phyloP scores from a whole-genome alignment of 2,797 vertebrate species.

The Pelobates cultripes region DNA sequence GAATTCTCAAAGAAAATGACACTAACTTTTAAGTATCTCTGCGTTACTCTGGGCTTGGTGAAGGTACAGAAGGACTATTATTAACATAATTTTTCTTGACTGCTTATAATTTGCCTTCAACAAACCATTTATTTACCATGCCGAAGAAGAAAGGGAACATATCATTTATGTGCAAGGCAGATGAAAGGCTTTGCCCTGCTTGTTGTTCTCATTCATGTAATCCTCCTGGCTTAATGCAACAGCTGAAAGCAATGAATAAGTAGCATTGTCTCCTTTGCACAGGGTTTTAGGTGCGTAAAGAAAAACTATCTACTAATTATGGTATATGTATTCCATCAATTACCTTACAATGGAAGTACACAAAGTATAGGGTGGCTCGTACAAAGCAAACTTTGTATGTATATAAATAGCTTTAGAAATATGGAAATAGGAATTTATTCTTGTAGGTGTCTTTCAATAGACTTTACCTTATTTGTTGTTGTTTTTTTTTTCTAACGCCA shows the following conservation, averaged over 20 bases:
- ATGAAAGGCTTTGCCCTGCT: slow-evolving; percentile 24
- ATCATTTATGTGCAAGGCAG: slow-evolving; percentile 21
- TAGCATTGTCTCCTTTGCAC: slow-evolving; percentile 3
- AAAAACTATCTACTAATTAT: slow-evolving; percentile 31
- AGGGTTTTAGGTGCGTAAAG: slow-evolving; percentile 19
- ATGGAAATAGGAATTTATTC: no score
- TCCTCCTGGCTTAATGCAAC: slow-evolving; percentile 39
- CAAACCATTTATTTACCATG: slow-evolving; percentile 31
- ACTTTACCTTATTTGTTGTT: no score
- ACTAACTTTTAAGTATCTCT: no score
- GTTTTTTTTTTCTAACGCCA: no score
- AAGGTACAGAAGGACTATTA: background rate
- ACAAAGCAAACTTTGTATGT: background rate
- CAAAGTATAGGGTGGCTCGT: background rate
- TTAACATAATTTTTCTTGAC: slow-evolving; percentile 6
- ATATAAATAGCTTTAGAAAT: background rate
- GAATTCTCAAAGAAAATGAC: no score
- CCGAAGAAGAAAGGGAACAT: slow-evolving; percentile 22
- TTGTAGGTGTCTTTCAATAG: no score
- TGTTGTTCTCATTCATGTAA: slow-evolving; percentile 30
- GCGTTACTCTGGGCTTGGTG: no score
- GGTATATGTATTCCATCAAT: slow-evolving; percentile 27
- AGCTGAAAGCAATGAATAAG: slow-evolving; percentile 36
- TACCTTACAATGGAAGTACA: slow-evolving; percentile 20
- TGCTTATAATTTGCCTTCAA: slow-evolving; percentile 11